Base-by-base conservation (phyloP, 2,888 invertebrate species). In the Calliphora vomitoria region DNA sequence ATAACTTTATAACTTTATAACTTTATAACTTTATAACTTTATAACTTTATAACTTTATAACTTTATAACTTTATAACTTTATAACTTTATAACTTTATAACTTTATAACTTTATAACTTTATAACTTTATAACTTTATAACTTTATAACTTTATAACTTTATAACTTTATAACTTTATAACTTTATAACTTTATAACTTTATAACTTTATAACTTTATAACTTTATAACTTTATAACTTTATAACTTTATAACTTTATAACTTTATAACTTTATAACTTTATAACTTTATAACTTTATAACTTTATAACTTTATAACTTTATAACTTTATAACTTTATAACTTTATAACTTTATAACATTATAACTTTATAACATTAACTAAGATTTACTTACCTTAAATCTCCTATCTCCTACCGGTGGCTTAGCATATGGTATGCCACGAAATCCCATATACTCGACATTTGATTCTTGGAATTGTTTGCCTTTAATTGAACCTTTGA, bases 341-440 rank as follows among this genome's bases (percentile, higher is more conserved):
- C n/a, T n/a, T n/a, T n/a, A n/a, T n/a, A n/a, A n/a, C n/a, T n/a
- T n/a, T n/a, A n/a, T n/a, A n/a, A n/a, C n/a, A n/a, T 55, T 13
- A 31, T 15, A 31, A 4, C 38, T 72, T 44, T 44, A 20, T 20
- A 55, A 20, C 11, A 10, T 8, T 15, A 31, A 1, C 66, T 25
- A 25, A 13, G 0, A 4, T 13, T 10, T 35, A 69, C 75, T 90
- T 79, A 89, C 91, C 86, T 82, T 89, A 87, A 92, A 92, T 83
- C 91, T 87, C 13, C 88, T 55, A 0, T 83, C 82, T 1, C 87
- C 89, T 92, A 95, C 91, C 94, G 96, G 90, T 91, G 92, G 90
- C 90, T 93, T 78, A 0, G 91, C 91, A 85, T 90, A 92, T 0
- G 83, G 89, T 79, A 92, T 91, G 0, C 91, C 91, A 25, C 90